Percentiles rank a stretch among this genome's conserved stretches.
These are phyloP conservation scores for Latrodectus elegans DNA, from an alignment of 2,888 invertebrate genomes.

Conservation along the genomic window DNA sequence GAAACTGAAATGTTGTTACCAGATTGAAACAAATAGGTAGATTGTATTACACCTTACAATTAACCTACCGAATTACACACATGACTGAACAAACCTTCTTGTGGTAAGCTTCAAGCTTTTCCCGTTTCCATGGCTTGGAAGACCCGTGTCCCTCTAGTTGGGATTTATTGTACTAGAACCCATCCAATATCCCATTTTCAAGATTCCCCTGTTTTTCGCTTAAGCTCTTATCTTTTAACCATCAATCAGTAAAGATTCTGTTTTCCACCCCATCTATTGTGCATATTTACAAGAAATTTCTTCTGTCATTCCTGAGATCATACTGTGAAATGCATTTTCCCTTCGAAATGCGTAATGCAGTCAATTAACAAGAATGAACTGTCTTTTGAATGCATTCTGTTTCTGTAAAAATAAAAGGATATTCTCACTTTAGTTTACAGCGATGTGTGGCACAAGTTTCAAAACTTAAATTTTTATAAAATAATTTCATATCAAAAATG, in stretches of 20 bases:
- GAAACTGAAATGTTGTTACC: slow-evolving; percentile 21
- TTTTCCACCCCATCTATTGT: slow-evolving; percentile 21
- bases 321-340: too few relatives aligned
- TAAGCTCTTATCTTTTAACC: slow-evolving; percentile 60
- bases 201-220: slow-evolving; percentile 45
- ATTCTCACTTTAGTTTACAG: too few relatives aligned
- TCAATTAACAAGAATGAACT: too few relatives aligned
- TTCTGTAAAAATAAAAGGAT: too few relatives aligned
- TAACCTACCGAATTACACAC: slow-evolving; percentile 64
- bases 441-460: too few relatives aligned
- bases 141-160: slow-evolving; percentile 28
- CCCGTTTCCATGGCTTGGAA: slow-evolving; percentile 63
- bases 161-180: slow-evolving; percentile 52
- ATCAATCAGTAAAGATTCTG: slow-evolving; percentile 45
- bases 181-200: slow-evolving; percentile 47
- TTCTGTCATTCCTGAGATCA: too few relatives aligned
- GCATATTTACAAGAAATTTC: slow-evolving; percentile 22
- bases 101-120: slow-evolving; percentile 60
- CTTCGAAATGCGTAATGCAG: too few relatives aligned
- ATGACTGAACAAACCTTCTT: slow-evolving; percentile 41
- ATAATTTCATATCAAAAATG: too few relatives aligned
- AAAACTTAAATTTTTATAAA: too few relatives aligned
- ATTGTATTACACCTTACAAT: slow-evolving; percentile 59
- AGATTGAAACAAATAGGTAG: slow-evolving; percentile 41
- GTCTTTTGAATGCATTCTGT: too few relatives aligned